Evolutionary conservation across 2,888 invertebrate genomes (phyloP), one percentile per base, ranked within the genome.

Genomic region (Sphaerophoria rueppellii): DNA sequence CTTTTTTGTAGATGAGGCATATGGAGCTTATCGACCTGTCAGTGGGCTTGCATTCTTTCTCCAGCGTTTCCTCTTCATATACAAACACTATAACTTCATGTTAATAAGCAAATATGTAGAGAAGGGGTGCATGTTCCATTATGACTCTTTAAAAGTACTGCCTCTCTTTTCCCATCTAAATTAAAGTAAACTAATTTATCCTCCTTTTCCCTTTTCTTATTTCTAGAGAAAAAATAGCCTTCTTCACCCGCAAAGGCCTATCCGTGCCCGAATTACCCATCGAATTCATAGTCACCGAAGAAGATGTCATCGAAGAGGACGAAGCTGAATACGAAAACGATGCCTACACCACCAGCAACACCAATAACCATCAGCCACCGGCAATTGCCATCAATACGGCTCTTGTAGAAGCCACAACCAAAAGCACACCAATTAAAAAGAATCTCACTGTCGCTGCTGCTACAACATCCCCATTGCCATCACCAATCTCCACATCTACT

Each of bases 191-290:
- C n/a, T 61, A 61, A 63, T 48, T 11, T 16, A 16, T 4, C 6
- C 16, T 12, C 6, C 11, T 37, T 77, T 71, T 61, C 14, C 63
- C n/a, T 6, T n/a, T 37, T 40, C 43, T 4, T 48, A 54, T 90
- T 93, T 93, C 40, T 93, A 98, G 98, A 93, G 98, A 98, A 93
- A 98, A 98, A 93, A 98, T 98, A 96, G 97, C 98, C 54, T 98
- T 98, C 93, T 98, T 98, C 92, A 98, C 98, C 0, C 95, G 96
- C 88, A 94, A 95, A 87, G 96, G 95, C 88, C 92, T 95, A 43
- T 95, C 94, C 81, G 95, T 97, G 89, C 96, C 97, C 75, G 94
- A 95, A 86, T 91, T 96, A 87, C 96, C 96, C 1, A 93, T 94
- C 16, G 95, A 96, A 87, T 89, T 89, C 76, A 89, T 89, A 76